Percentiles rank a stretch among this genome's conserved stretches.
Conservation (phyloP, 1,140 invertebrate species). For the Lutraria rhynchaena region DNA sequence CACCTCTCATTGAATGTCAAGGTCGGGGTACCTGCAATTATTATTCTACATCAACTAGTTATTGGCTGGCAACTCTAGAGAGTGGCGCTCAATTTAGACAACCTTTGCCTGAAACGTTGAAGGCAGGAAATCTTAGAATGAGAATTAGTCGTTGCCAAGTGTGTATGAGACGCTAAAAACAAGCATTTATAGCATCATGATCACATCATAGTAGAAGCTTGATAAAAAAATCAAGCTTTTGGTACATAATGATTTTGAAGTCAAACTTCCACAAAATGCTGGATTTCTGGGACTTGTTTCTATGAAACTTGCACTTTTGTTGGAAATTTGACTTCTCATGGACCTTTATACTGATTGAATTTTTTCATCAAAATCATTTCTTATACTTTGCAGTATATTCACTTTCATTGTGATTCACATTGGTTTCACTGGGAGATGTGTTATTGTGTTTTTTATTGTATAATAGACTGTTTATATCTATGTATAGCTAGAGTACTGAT, state of each 20-base stretch:
- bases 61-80: slow-evolving; percentile 98
- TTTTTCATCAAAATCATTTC: too few species aligned
- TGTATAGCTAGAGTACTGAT: slow-evolving; percentile 37
- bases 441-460: slow-evolving; percentile 24
- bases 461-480: slow-evolving; percentile 23
- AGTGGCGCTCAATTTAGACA: slow-evolving; percentile 88
- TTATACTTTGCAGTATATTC: too few species aligned
- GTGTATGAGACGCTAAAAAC: slow-evolving; percentile 86
- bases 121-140: slow-evolving; percentile 91
- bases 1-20: slow-evolving; percentile 96
- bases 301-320: too few species aligned
- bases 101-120: slow-evolving; percentile 95
- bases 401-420: slow-evolving; percentile 22
- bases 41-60: slow-evolving; percentile 90
- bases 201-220: slow-evolving; percentile 12
- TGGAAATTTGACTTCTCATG: too few species aligned
- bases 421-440: background rate
- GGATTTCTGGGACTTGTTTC: too few species aligned
- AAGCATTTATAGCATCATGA: slow-evolving; percentile 26
- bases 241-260: background rate
- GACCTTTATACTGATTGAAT: too few species aligned
- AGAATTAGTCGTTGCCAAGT: slow-evolving; percentile 97
- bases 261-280: too few species aligned
- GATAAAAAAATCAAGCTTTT: background rate
- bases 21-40: slow-evolving; percentile 81